Percentiles rank a stretch among this genome's conserved stretches.
Evolutionary conservation across 2,113 vertebrate genomes (phyloP).

Genomic region (Albula goreensis): DNA sequence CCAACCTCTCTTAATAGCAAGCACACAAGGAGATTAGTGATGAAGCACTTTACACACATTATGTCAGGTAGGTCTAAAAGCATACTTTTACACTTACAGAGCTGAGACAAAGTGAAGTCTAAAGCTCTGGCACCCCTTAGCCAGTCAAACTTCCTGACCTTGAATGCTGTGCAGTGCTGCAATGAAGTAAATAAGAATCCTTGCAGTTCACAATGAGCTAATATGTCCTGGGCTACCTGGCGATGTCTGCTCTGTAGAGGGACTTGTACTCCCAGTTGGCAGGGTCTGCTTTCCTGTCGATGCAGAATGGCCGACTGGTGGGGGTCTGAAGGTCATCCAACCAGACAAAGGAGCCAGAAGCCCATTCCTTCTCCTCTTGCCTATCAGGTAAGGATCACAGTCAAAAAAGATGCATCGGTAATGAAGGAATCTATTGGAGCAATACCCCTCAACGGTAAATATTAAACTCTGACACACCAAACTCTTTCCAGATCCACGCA

Average conservation of each 20-base stretch:
- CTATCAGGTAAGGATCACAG: conserved; percentile 39
- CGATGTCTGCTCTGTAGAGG: conserved; percentile 86
- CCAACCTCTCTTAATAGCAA: neutral
- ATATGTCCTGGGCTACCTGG: conserved; percentile 72
- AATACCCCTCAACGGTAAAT: conserved; percentile 20
- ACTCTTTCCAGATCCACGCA: neutral
- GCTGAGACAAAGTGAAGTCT: neutral
- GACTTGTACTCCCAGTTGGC: conserved; percentile 96
- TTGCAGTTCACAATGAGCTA: neutral
- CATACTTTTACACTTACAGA: neutral
- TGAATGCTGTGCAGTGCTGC: neutral
- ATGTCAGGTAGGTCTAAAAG: neutral
- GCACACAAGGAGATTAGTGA: neutral
- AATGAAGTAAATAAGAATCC: neutral
- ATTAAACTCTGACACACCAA: neutral
- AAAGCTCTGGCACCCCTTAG: neutral
- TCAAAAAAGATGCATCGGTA: neutral
- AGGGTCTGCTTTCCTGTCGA: conserved; percentile 83
- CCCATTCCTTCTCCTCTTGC: conserved; percentile 38
- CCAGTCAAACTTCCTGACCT: neutral
- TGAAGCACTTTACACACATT: neutral
- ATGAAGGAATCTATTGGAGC: neutral
- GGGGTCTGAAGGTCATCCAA: conserved; percentile 80
- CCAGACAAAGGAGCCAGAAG: conserved; percentile 69
- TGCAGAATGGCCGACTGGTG: conserved; percentile 73